Conservation (phyloP, 2,797 vertebrate genomes). For the Melanitta fusca region DNA sequence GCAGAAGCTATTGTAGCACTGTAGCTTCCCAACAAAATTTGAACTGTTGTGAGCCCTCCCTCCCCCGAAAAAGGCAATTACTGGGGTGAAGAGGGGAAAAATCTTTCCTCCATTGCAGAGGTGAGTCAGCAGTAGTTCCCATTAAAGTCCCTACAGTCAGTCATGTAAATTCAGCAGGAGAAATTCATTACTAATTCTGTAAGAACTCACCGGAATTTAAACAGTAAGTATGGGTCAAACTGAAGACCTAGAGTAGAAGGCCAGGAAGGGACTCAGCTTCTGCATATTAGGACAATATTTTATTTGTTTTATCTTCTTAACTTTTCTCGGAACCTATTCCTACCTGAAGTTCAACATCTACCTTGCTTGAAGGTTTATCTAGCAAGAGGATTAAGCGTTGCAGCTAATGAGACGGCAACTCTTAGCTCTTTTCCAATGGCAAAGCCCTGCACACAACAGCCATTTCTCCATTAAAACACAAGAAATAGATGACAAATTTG, state of each 20-base stretch:
- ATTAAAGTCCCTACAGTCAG: neutral
- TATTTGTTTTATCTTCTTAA: neutral
- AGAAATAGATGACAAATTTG: neutral
- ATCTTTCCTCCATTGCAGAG: neutral
- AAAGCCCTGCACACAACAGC: neutral
- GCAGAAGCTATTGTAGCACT: slow-evolving; percentile 21
- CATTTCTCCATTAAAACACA: neutral
- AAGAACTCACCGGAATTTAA: neutral
- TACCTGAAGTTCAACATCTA: neutral
- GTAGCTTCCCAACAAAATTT: slow-evolving; percentile 1
- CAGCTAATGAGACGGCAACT: accelerated
- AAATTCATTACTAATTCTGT: neutral
- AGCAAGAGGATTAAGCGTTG: neutral
- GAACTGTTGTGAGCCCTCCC: neutral
- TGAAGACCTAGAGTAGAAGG: neutral
- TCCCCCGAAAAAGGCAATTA: neutral
- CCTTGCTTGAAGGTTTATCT: neutral
- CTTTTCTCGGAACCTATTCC: neutral
- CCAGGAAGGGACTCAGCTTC: neutral
- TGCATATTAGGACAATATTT: neutral
- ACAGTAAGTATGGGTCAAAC: neutral
- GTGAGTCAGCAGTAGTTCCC: neutral
- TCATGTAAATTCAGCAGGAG: neutral
- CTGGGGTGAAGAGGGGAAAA: neutral
- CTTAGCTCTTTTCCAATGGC: neutral